Percentiles rank a stretch among this genome's conserved stretches.
Evolutionary conservation across 2,888 invertebrate genomes (phyloP).

Genomic region (Copidosoma aretas): DNA sequence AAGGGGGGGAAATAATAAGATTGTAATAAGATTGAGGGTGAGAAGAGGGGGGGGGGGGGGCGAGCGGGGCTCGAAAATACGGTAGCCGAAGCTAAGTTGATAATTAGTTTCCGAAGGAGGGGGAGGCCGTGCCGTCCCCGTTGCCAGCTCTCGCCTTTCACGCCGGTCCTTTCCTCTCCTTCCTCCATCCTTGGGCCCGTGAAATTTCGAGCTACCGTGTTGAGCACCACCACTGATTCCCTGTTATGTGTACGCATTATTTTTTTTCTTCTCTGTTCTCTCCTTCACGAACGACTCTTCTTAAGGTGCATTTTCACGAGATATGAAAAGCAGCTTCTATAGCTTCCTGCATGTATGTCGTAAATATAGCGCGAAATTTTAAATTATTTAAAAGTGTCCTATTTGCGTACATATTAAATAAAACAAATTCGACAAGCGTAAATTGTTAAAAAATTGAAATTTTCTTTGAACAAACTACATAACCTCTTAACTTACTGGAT

Average conservation of each 20-base stretch:
- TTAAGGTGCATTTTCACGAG: too few relatives aligned
- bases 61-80: slow-evolving; percentile 43
- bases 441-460: too few relatives aligned
- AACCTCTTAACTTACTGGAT: too few relatives aligned
- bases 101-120: slow-evolving; percentile 58
- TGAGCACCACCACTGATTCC: slow-evolving; percentile 12
- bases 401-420: too few relatives aligned
- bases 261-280: slow-evolving; percentile 1
- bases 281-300: not conserved
- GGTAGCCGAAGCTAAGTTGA: slow-evolving; percentile 53
- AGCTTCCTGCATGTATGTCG: too few relatives aligned
- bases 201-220: slow-evolving; percentile 34
- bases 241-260: slow-evolving; percentile 1
- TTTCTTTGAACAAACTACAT: too few relatives aligned
- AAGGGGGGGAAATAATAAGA: slow-evolving; percentile 47
- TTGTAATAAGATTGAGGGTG: slow-evolving; percentile 46
- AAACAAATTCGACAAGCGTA: too few relatives aligned
- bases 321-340: too few relatives aligned
- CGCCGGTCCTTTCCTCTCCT: slow-evolving; percentile 31
- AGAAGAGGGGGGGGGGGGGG: slow-evolving; percentile 40
- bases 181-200: slow-evolving; percentile 43
- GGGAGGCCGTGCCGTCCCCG: slow-evolving; percentile 28
- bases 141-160: slow-evolving; percentile 29
- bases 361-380: too few relatives aligned
- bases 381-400: too few relatives aligned